Base-by-base conservation (phyloP, 2,113 vertebrate genomes). In the Eurystomus gularis region DNA sequence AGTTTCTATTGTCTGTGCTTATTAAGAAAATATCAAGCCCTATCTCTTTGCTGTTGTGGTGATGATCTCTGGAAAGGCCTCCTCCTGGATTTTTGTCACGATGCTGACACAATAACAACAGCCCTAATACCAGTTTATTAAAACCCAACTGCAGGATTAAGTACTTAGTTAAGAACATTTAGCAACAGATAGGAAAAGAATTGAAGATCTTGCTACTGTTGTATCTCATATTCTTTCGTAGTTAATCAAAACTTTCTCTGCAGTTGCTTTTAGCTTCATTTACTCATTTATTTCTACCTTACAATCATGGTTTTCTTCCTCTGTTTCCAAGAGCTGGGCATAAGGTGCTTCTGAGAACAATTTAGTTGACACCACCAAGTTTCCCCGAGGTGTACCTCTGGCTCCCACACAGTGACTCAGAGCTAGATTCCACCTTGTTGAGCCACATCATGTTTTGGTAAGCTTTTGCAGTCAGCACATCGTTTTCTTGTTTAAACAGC, bases 91-190 rank as follows among this genome's bases (percentile, higher is more conserved):
- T 89, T 97, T 94, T 35, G 93, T 91, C 52, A 44, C 1, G 4
- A 81, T 68, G 61, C 37, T 89, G 62, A 90, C 39, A 93, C 69
- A 94, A 28, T 51, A 79, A 49, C 85, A 84, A 70, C 6, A 7
- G 29, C 77, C 40, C 48, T 57, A 84, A 75, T 81, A 46, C 54
- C 40, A 65, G 61, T 65, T 92, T 93, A 88, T 85, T 94, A 76
- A 95, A 94, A 86, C 12, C 17, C 19, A 81, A n/a, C 23, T 80
- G 51, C 44, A 71, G 77, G 79, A 90, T 86, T 90, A 96, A 93
- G 51, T 87, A 69, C 46, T 92, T 87, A 37, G 58, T 33, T 84
- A 96, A 83, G 54, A 90, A 25, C 42, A 44, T 66, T 82, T 72
- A 17, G 2, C 33, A 79, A 26, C 31, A 83, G 39, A 91, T 26